phyloP scores from a whole-genome alignment of 2,888 invertebrate genomes.

The Nephrocerus scutellatus region DNA sequence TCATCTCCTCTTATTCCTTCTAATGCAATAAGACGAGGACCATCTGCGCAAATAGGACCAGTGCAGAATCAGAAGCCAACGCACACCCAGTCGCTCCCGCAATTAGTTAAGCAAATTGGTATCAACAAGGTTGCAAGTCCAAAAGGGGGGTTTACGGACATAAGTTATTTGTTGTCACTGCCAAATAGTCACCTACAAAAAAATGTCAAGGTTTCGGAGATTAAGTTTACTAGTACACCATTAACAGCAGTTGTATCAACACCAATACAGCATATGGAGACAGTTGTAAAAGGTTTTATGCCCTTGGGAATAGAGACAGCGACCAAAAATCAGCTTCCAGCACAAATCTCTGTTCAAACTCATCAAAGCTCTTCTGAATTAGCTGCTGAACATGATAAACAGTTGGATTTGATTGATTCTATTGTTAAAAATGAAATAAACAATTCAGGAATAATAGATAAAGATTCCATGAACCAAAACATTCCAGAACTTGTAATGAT shows the following conservation, averaged over 20 bases:
- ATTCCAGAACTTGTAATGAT: conserved; percentile 53
- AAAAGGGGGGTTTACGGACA: conserved; percentile 30
- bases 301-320: conserved; percentile 39
- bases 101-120: conserved; percentile 37
- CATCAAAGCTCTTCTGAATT: conserved; percentile 42
- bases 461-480: conserved; percentile 33
- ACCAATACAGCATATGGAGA: too few relatives aligned
- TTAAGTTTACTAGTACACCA: conserved; percentile 28
- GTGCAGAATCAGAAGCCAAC: too few relatives aligned
- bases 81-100: conserved; percentile 23
- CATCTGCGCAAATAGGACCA: conserved; percentile 25
- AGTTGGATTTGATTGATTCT: conserved; percentile 45
- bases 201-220: too few relatives aligned
- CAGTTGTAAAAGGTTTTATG: conserved; percentile 44
- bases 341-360: conserved; percentile 46
- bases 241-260: background rate
- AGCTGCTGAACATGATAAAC: conserved; percentile 45
- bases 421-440: conserved; percentile 44
- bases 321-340: conserved; percentile 39
- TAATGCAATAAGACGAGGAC: conserved; percentile 30
- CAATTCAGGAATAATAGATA: conserved; percentile 29
- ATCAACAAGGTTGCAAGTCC: conserved; percentile 38
- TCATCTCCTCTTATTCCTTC: too few relatives aligned
- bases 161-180: conserved; percentile 27
- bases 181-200: conserved; percentile 17